Evolutionary conservation across 2,113 vertebrate species (phyloP).

Genomic region (Fulica atra): DNA sequence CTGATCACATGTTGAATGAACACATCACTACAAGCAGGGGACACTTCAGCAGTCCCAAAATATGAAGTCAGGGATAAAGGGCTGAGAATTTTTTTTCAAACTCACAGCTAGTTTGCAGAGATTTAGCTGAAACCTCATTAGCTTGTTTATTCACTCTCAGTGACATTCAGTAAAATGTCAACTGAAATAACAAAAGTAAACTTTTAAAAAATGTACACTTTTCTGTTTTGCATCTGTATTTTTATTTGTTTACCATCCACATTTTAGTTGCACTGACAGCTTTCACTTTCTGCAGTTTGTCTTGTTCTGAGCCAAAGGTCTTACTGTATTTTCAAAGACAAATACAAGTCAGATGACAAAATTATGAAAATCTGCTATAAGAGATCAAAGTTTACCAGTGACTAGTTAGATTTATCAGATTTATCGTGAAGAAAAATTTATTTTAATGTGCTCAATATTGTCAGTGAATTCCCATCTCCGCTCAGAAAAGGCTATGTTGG

Average conservation of each 20-base stretch:
- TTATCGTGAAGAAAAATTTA: neutral
- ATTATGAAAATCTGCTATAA: neutral
- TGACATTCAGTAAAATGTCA: constrained; percentile 71
- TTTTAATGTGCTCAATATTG: neutral
- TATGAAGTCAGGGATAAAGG: constrained; percentile 45
- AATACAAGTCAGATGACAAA: neutral
- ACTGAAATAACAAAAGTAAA: constrained; percentile 68
- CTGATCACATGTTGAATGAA: constrained; percentile 41
- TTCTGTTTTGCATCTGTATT: neutral
- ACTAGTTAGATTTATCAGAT: neutral
- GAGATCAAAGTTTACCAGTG: neutral
- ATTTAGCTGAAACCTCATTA: constrained; percentile 71
- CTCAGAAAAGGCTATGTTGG: neutral
- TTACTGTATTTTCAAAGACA: neutral
- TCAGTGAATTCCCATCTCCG: neutral
- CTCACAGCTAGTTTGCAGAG: constrained; percentile 53
- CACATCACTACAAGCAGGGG: constrained; percentile 8
- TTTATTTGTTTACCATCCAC: neutral
- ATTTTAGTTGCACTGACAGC: neutral
- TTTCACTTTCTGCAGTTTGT: neutral
- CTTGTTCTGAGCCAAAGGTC: neutral
- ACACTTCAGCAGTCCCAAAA: constrained; percentile 24
- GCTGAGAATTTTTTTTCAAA: constrained; percentile 10
- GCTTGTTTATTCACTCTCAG: constrained; percentile 67
- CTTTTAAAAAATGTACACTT: constrained; percentile 32